phyloP scores from a whole-genome alignment of 2,888 invertebrate species.

The Platycnemis pennipes region DNA sequence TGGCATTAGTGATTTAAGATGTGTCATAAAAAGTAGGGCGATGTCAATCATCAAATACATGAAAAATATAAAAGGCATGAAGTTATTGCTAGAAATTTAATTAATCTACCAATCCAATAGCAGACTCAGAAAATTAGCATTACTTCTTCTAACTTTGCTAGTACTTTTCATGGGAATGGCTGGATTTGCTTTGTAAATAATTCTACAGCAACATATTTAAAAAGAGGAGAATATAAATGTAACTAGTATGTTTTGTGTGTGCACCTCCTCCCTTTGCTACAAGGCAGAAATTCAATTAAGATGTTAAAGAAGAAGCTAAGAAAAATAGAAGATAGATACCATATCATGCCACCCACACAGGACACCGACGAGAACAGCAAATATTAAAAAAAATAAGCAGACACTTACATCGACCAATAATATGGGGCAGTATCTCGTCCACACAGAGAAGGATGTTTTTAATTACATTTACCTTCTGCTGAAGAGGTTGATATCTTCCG shows the following conservation, averaged over 20 bases:
- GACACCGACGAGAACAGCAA: slow-evolving; percentile 68
- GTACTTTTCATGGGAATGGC: not conserved
- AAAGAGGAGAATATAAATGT: not conserved
- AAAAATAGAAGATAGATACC: slow-evolving; percentile 64
- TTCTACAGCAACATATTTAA: not conserved
- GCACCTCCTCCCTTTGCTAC: slow-evolving; percentile 63
- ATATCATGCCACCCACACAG: slow-evolving; percentile 68
- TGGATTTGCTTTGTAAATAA: not conserved
- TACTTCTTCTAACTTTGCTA: not conserved
- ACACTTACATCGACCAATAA: slow-evolving; percentile 77
- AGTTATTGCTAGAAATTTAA: not conserved
- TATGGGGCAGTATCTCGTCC: slow-evolving; percentile 76
- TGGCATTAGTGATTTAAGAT: too few relatives aligned
- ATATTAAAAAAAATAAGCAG: slow-evolving; percentile 72
- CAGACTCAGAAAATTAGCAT: not conserved
- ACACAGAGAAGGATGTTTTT: slow-evolving; percentile 75
- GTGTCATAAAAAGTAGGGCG: too few relatives aligned
- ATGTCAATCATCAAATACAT: too few relatives aligned
- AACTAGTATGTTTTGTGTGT: not conserved
- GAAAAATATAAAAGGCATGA: not conserved
- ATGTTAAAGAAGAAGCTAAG: slow-evolving; percentile 55
- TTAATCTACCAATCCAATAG: not conserved
- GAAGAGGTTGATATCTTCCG: slow-evolving; percentile 80
- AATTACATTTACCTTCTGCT: slow-evolving; percentile 80
- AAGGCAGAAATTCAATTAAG: slow-evolving; percentile 41